Base-by-base conservation (phyloP, 2,888 invertebrate species). In the Noctua janthe region DNA sequence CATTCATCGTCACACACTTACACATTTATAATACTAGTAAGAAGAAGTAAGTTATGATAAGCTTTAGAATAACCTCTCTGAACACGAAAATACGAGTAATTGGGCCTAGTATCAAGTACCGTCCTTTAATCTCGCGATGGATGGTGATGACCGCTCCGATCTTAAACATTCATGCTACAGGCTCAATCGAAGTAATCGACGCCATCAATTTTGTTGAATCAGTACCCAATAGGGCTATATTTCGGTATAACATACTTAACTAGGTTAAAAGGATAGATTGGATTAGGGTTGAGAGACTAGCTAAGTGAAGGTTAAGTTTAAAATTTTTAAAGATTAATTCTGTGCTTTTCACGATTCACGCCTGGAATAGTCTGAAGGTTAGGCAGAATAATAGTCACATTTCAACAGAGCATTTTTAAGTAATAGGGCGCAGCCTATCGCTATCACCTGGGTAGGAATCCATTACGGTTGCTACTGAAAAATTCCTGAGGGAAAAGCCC, bases 111-210 rank as follows among this genome's bases (percentile, higher is more conserved):
- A 78, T 62, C 77, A 75, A 75, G 85, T 73, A 62, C 54, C 75
- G 82, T 75, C 82, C 84, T 82, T 89, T 87, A 78, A 78, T 81
- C 76, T 78, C 49, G 78, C 85, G 90, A 90, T 84, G 82, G 87
- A 90, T 90, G 90, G 83, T 90, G 88, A 87, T 90, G 90, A 85
- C 83, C 88, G 62, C 54, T 74, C 20, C 35, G 51, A 49, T 71
- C 80, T 90, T 83, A 88, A 90, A 87, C 83, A 90, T 90, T 87
- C 85, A 90, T 79, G 87, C 29, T 71, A 35, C 70, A 86, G 74
- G 88, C 79, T 86, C 91, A 88, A 90, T 89, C 90, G 87, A 87
- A 74, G 87, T 90, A 90, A 90, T 90, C 81, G 88, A 82, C 49
- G 76, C 80, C 75, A 89, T 89, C 89, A 87, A 90, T 90, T 85